Evolutionary conservation across 2,113 vertebrate genomes (phyloP).

Genomic region (Peromyscus polionotus): DNA sequence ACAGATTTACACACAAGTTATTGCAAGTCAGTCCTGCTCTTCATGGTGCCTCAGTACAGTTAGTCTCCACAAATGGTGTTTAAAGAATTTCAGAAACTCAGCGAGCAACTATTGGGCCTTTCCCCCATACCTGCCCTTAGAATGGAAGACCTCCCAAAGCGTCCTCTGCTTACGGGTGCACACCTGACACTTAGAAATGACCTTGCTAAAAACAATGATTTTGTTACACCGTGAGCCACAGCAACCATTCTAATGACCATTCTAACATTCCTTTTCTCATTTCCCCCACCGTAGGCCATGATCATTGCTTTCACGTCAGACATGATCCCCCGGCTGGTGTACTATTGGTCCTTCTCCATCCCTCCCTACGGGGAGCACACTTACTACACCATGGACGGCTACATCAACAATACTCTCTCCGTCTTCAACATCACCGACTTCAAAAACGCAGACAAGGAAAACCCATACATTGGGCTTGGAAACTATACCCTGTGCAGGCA

Average conservation of each 20-base stretch:
- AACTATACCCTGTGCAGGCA: slow-evolving; percentile 92
- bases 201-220: neutral
- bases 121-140: neutral
- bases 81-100: neutral
- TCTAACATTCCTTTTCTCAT: neutral
- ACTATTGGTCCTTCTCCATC: slow-evolving; percentile 97
- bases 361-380: slow-evolving; percentile 89
- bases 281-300: slow-evolving; percentile 91
- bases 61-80: neutral
- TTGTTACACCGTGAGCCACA: neutral
- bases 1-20: neutral
- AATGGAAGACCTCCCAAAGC: neutral
- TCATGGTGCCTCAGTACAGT: neutral
- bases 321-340: slow-evolving; percentile 97
- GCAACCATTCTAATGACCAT: neutral
- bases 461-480: slow-evolving; percentile 72
- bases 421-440: slow-evolving; percentile 91
- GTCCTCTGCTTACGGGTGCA: neutral
- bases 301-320: slow-evolving; percentile 97
- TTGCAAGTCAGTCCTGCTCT: neutral
- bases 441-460: slow-evolving; percentile 85
- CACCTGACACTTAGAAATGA: neutral
- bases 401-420: slow-evolving; percentile 95
- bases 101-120: neutral
- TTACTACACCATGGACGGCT: slow-evolving; percentile 92